Conservation (phyloP, 2,888 invertebrate species). For the Byasa hedistus region DNA sequence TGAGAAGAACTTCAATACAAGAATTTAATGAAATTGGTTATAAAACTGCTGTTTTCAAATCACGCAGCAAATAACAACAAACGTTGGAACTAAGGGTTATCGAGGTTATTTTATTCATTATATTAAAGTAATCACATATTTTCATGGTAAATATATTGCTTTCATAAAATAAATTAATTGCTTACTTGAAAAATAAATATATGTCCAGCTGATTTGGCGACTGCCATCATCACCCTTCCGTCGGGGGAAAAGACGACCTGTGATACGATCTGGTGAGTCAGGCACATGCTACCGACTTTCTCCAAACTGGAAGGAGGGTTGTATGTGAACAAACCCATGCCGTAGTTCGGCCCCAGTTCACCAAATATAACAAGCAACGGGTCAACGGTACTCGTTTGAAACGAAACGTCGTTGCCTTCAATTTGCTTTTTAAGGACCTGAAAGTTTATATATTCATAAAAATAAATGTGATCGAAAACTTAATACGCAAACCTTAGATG, state of each 20-base stretch:
- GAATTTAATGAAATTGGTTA: no score
- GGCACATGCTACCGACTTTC: conserved; percentile 45
- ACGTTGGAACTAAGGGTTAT: no score
- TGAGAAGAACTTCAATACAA: no score
- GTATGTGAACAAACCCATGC: conserved; percentile 49
- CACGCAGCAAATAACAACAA: no score
- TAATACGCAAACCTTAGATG: no score
- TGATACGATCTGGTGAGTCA: conserved; percentile 70
- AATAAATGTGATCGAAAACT: no score
- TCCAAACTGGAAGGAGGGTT: conserved; percentile 31
- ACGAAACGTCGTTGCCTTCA: conserved; percentile 53
- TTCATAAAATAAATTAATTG: no score
- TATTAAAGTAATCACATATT: no score
- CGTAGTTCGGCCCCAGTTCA: conserved; percentile 55
- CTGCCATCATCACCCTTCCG: conserved; percentile 59
- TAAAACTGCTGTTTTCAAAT: no score
- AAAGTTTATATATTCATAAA: neutral
- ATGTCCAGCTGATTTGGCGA: conserved; percentile 71
- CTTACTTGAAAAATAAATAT: conserved; percentile 63
- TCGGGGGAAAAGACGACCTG: conserved; percentile 57
- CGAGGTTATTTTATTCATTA: no score
- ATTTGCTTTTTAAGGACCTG: conserved; percentile 55
- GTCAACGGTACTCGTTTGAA: conserved; percentile 62
- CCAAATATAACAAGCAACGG: conserved; percentile 59
- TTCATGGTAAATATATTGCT: no score